phyloP scores from a whole-genome alignment of 2,888 invertebrate genomes.

The Troglohyphantes excavatus region DNA sequence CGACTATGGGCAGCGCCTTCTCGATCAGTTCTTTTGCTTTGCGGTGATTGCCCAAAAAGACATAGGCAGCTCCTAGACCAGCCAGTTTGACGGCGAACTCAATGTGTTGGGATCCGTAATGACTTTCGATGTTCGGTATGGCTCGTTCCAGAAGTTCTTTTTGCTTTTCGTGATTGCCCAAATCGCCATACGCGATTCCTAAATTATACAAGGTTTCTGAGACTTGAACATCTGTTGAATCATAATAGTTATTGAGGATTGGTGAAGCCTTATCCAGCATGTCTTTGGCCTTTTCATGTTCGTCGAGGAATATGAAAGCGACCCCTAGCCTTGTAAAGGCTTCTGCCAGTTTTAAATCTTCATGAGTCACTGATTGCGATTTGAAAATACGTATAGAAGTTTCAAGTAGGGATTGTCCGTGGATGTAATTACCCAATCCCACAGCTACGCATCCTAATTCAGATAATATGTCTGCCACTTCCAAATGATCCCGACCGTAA shows the following conservation, averaged over 20 bases:
- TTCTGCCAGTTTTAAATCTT: slow-evolving; percentile 52
- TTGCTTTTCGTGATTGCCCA: slow-evolving; percentile 56
- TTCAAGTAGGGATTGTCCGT: slow-evolving; percentile 30
- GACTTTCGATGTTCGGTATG: slow-evolving; percentile 8
- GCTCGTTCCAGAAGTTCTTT: slow-evolving; percentile 48
- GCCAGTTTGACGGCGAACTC: slow-evolving; percentile 63
- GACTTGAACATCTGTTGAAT: slow-evolving; percentile 14
- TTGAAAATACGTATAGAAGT: slow-evolving; percentile 21
- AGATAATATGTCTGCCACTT: slow-evolving; percentile 32
- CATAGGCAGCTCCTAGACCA: slow-evolving; percentile 57
- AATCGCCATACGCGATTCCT: slow-evolving; percentile 59
- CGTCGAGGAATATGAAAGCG: slow-evolving; percentile 47
- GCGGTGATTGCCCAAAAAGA: slow-evolving; percentile 51
- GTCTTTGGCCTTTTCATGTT: slow-evolving; percentile 35
- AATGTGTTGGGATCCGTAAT: slow-evolving; percentile 50
- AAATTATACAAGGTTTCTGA: slow-evolving; percentile 45
- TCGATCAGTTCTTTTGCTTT: slow-evolving; percentile 60
- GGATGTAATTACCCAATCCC: slow-evolving; percentile 31
- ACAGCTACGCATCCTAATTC: slow-evolving; percentile 33
- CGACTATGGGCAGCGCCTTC: slow-evolving; percentile 43
- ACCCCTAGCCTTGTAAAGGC: slow-evolving; percentile 43
- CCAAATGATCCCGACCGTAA: slow-evolving; percentile 3
- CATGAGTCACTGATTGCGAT: background rate
- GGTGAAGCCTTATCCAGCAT: slow-evolving; percentile 40
- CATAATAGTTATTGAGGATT: slow-evolving; percentile 29